phyloP scores from a whole-genome alignment of 2,797 vertebrate genomes.

The Spondyliosoma cantharus region DNA sequence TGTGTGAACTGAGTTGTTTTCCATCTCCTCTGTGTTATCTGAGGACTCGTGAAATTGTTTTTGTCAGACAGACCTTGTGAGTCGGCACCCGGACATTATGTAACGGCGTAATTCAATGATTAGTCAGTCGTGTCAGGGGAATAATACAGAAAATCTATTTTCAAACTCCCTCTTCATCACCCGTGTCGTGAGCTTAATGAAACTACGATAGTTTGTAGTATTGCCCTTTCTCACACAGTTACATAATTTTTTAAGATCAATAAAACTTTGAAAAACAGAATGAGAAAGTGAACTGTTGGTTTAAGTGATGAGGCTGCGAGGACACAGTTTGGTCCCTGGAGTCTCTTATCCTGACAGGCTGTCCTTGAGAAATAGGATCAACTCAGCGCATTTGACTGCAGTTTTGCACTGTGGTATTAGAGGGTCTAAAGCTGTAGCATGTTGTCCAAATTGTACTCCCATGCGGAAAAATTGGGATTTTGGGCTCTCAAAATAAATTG shows the following conservation, averaged over 20 bases:
- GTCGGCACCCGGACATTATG: conserved; percentile 57
- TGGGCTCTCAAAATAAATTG: neutral
- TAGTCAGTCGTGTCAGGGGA: conserved; percentile 43
- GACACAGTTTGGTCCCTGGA: conserved; percentile 4
- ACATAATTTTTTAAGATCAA: neutral
- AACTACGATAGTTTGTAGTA: neutral
- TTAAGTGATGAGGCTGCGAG: neutral
- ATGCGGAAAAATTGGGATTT: neutral
- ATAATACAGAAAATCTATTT: conserved; percentile 57
- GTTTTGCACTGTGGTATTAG: too few relatives aligned
- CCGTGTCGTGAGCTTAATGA: neutral
- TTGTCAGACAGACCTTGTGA: conserved; percentile 71
- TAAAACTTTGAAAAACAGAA: neutral
- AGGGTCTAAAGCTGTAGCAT: neutral
- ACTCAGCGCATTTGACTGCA: neutral
- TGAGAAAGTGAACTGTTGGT: conserved; percentile 11
- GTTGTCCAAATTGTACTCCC: conserved; percentile 1
- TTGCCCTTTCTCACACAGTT: conserved; percentile 19
- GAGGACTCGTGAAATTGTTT: conserved; percentile 61
- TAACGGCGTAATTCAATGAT: conserved; percentile 72
- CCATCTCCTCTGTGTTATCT: conserved; percentile 55
- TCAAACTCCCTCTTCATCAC: conserved; percentile 19
- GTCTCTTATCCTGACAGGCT: conserved; percentile 11
- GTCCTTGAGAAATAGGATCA: neutral
- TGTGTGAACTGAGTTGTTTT: conserved; percentile 35